Evolutionary conservation across 2,888 invertebrate genomes (phyloP), one percentile per base, ranked within the genome.

Genomic region (Corythucha ciliata): DNA sequence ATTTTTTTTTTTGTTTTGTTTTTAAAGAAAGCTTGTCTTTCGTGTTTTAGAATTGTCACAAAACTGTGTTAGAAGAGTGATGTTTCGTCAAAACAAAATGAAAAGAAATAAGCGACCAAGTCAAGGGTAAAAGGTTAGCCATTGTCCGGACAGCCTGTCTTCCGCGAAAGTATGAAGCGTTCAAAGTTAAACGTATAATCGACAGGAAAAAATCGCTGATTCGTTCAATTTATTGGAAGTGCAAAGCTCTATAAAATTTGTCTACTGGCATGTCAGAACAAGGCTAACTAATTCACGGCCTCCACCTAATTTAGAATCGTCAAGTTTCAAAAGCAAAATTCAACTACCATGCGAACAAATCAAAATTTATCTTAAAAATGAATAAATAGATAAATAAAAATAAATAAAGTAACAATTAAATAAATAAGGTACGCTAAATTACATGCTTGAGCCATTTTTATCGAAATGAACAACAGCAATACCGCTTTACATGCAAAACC

Each of bases 221-320:
- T 25, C 20, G 48, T 29, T 29, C 22, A 37, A 48, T 26, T 20
- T 12, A 20, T 16, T 41, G 24, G 32, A 45, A 20, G 12, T 34
- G 18, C 14, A 34, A 34, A 34, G n/a, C n/a, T n/a, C n/a, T n/a
- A n/a, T n/a, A n/a, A n/a, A n/a, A n/a, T n/a, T n/a, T n/a, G n/a
- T n/a, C n/a, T n/a, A 51, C 51, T 51, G 51, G 51, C 51, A 51
- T 51, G 51, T 51, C 51, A 51, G 36, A 51, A 45, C 49, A 41
- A 51, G 51, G 51, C 51, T 51, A 51, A 51, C 51, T 45, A 45
- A 45, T 16, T 29, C n/a, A n/a, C n/a, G n/a, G n/a, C n/a, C n/a
- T n/a, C n/a, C n/a, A n/a, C n/a, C n/a, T n/a, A n/a, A n/a, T n/a
- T n/a, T n/a, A n/a, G n/a, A n/a, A n/a, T n/a, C n/a, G n/a, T n/a